Evolutionary conservation across 2,797 vertebrate genomes (phyloP), one percentile per base, ranked within the genome.

Genomic region (Podargus strigoides): DNA sequence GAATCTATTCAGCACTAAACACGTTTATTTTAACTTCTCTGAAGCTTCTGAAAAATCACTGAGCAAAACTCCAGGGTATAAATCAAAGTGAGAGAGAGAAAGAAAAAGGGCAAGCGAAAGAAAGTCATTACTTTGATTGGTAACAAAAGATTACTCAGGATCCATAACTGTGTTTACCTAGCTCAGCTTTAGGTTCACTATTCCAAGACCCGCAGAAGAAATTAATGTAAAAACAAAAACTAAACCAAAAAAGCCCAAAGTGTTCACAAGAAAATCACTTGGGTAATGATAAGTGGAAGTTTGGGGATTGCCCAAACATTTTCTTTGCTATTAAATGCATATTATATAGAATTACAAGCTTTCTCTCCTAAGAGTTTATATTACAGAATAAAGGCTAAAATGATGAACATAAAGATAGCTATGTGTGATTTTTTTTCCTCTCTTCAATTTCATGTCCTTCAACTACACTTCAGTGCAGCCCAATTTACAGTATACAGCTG

Each of bases 21-120:
- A 53, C 93, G 96, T 93, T 97, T 96, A 96, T 93, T 94, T 96
- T 94, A 94, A 96, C 89, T 94, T 92, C 73, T 87, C 53, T 80
- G 70, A 73, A 87, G 88, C 84, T 89, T 87, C 94, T 95, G 93
- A 95, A 95, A 96, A 96, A 94, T 94, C 83, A 93, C 70, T 73
- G 77, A 94, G 67, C 64, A 83, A 95, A 85, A 88, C 63, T 92
- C 85, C 76, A 78, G 85, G 67, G 72, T 82, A 97, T 96, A 87
- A 93, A 94, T 80, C 85, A 87, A 95, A 93, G 91, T 30, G 58
- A 74, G 80, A 87, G 72, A 90, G 56, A 73, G 56, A 85, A 92
- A 94, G 86, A 64, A 82, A 95, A 86, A 95, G 28, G 34, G 83
- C 74, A 81, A 93, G 77, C 0, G 1, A 93, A 94, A 76, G 69